phyloP scores from a whole-genome alignment of 2,113 vertebrate species.

The Oreochromis tanganicae region DNA sequence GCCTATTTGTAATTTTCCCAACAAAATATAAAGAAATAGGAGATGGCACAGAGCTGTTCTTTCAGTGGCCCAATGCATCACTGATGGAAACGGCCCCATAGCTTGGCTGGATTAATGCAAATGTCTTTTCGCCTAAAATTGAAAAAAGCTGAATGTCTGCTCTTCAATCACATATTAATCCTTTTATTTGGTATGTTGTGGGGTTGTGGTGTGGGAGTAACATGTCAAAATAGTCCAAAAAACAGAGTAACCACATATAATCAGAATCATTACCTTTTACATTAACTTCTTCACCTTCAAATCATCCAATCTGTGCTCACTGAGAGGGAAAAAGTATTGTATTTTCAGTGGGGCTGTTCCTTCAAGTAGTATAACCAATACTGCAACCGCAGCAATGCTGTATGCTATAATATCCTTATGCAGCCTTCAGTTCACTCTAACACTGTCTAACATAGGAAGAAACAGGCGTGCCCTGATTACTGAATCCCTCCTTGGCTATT shows the following conservation, averaged over 20 bases:
- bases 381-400: not conserved
- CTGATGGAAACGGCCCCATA: not conserved
- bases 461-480: not conserved
- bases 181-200: not conserved
- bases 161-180: not conserved
- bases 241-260: not conserved
- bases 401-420: not conserved
- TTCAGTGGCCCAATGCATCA: not conserved
- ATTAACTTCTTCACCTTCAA: not conserved
- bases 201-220: not conserved
- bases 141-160: not conserved
- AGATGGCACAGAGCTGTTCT: not conserved
- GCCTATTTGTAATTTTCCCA: not conserved
- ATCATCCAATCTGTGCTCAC: not conserved
- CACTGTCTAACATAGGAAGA: not conserved
- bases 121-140: not conserved
- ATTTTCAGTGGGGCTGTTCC: not conserved
- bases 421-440: not conserved
- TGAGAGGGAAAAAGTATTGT: not conserved
- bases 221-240: not conserved
- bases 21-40: rapidly evolving
- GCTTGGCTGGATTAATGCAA: not conserved
- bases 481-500: not conserved
- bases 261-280: not conserved
- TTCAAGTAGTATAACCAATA: not conserved